A percentile compares a stretch with the other conserved stretches of the same genome.
Evolutionary conservation across 92 coral and sea anemone genomes (phyloP).

Genomic region (Porites divaricata): DNA sequence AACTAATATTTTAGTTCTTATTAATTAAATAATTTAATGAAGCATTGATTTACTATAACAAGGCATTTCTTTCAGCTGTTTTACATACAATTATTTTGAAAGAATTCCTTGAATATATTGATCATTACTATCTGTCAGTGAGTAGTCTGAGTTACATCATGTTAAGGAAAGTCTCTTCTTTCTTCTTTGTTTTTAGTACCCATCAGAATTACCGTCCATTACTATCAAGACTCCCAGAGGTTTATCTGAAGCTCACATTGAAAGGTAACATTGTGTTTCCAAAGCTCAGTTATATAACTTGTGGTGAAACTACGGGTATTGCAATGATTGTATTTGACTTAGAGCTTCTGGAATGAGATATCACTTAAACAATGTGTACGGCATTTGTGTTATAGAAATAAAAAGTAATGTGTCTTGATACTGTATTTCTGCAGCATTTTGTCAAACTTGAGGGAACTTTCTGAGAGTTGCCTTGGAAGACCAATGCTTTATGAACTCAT

Average conservation of each 20-base stretch:
- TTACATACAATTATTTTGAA: too few species aligned
- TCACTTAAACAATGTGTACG: too few species aligned
- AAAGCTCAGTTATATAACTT: too few species aligned
- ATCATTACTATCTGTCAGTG: not conserved
- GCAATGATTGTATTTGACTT: too few species aligned
- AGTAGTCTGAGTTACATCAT: not conserved
- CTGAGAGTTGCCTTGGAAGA: constrained; percentile 82
- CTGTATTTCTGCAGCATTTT: constrained; percentile 62
- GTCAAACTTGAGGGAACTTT: constrained; percentile 82
- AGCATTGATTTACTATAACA: too few species aligned
- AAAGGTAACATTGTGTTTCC: constrained; percentile 59
- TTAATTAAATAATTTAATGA: too few species aligned
- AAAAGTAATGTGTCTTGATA: not conserved
- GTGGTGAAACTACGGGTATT: too few species aligned
- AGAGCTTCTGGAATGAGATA: too few species aligned
- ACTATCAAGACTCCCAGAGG: constrained; percentile 90
- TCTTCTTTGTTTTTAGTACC: constrained; percentile 63
- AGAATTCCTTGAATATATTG: not conserved
- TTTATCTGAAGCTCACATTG: constrained; percentile 90
- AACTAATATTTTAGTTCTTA: too few species aligned
- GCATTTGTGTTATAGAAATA: too few species aligned
- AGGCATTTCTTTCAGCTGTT: too few species aligned
- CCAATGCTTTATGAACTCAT: constrained; percentile 97
- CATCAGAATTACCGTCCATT: constrained; percentile 73
- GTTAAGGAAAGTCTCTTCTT: not conserved